Evolutionary conservation across 2,797 vertebrate species (phyloP), one percentile per base, ranked within the genome.

Genomic region (Crocodylus rhombifer): DNA sequence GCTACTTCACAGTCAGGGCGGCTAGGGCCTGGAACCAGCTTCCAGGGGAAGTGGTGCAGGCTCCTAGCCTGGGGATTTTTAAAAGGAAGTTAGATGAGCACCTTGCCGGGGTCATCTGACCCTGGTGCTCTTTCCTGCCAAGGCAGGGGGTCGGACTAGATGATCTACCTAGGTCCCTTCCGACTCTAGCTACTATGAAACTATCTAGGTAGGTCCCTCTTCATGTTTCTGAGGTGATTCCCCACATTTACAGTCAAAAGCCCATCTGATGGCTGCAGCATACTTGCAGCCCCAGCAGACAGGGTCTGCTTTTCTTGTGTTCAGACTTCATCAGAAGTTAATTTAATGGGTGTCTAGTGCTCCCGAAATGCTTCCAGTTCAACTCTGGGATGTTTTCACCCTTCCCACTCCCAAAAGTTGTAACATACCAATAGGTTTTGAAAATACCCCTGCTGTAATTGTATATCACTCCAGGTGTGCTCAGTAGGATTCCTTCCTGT

Each of bases 401-500:
- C 21, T 56, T 33, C 33, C 63, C 61, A 77, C 55, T 87, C 20
- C 57, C 28, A 55, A 57, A 88, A 92, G 51, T 75, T 73, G 57
- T 89, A 63, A 15, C 9, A 51, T 71, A 81, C 21, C 67, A 69
- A 60, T 17, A 51, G 14, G 13, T 73, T 95, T 96, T 94, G 36
- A 64, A 94, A 92, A 82, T 69, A n/a, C 7, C 71, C 7, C 2
- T 56, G n/a, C 62, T 92, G 58, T 75, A 91, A 94, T 51, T 88
- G 10, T 78, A 60, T 56, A 78, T 83, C 88, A 69, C 30, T 89
- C 77, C 75, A 89, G 76, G 83, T 92, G 77, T 85, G 87, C 85
- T 91, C 88, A 83, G 69, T 73, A 89, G 83, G 67, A 81, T 91
- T 85, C 65, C 63, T 87, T 93, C 65, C 77, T 89, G 71, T 82